These are phyloP conservation scores for Nyleta sp. DNA, from an alignment of 2,888 invertebrate species.

Conservation along the genomic window DNA sequence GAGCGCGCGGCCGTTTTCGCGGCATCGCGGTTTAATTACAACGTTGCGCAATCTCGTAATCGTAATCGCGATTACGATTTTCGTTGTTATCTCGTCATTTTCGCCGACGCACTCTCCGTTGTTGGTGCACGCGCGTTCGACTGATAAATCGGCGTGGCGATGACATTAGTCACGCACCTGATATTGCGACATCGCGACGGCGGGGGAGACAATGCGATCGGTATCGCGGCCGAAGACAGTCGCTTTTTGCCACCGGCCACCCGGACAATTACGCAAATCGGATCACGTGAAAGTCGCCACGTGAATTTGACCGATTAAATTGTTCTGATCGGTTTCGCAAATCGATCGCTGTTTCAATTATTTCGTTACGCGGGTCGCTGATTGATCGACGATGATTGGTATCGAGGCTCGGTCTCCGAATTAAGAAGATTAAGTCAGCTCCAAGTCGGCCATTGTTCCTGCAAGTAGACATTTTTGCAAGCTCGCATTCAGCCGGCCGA, in stretches of 20 bases:
- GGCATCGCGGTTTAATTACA: conserved; percentile 20
- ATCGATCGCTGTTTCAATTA: conserved; percentile 23
- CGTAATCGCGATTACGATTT: conserved; percentile 19
- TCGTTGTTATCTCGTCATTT: conserved; percentile 25
- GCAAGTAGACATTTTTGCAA: too few relatives aligned
- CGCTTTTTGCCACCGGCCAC: conserved; percentile 47
- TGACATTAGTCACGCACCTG: conserved; percentile 65
- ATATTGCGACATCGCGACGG: conserved; percentile 55
- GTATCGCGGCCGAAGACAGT: conserved; percentile 49
- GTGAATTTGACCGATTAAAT: conserved; percentile 50
- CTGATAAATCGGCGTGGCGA: conserved; percentile 59
- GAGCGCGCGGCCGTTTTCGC: conserved; percentile 9
- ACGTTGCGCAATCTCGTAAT: conserved; percentile 16
- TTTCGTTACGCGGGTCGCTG: conserved; percentile 21
- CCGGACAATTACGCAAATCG: conserved; percentile 55
- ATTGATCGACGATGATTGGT: conserved; percentile 14
- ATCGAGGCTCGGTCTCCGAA: neutral
- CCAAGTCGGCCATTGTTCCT: too few relatives aligned
- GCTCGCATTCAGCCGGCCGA: too few relatives aligned
- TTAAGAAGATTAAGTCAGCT: too few relatives aligned
- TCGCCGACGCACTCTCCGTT: neutral
- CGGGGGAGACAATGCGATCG: conserved; percentile 58
- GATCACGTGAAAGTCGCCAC: conserved; percentile 51
- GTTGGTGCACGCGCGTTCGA: conserved; percentile 29
- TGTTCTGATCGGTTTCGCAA: conserved; percentile 40